Evolutionary conservation across 1,140 invertebrate genomes (phyloP).

Genomic region (Periplaneta americana): DNA sequence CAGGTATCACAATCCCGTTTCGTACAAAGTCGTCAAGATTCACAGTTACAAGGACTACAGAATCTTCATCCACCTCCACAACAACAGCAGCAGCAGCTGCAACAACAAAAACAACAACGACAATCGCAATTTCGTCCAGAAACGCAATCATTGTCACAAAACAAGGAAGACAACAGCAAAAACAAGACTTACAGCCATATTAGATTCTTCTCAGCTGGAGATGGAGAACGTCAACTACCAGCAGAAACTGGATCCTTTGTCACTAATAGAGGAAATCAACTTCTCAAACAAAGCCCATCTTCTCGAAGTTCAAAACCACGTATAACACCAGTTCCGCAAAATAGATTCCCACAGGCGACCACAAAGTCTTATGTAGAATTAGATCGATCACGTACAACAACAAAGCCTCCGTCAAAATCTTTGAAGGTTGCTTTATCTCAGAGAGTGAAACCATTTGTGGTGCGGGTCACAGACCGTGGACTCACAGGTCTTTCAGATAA

Average conservation of each 20-base stretch:
- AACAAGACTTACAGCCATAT: not conserved
- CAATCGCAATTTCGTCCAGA: not conserved
- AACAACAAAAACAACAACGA: not conserved
- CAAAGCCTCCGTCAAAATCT: not conserved
- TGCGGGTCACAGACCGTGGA: not conserved
- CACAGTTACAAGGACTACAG: not conserved
- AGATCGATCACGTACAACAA: not conserved
- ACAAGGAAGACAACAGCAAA: not conserved
- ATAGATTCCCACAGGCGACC: not conserved
- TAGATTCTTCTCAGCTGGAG: not conserved
- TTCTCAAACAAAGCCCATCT: not conserved
- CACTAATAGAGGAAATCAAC: conserved; percentile 36
- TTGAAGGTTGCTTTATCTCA: no score
- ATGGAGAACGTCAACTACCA: conserved; percentile 58
- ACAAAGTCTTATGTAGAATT: not conserved
- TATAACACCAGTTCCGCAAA: not conserved
- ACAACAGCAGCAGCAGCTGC: not conserved
- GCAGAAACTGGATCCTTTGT: conserved; percentile 70
- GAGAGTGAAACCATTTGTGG: no score
- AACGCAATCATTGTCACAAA: not conserved
- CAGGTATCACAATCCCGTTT: conserved; percentile 27
- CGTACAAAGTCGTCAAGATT: not conserved
- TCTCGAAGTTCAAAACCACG: no score
- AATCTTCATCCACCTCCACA: not conserved
- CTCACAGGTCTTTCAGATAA: not conserved